Percentiles rank a stretch among this genome's conserved stretches.
Evolutionary conservation across 2,888 invertebrate species (phyloP).

Genomic region (Agrotis segetum): DNA sequence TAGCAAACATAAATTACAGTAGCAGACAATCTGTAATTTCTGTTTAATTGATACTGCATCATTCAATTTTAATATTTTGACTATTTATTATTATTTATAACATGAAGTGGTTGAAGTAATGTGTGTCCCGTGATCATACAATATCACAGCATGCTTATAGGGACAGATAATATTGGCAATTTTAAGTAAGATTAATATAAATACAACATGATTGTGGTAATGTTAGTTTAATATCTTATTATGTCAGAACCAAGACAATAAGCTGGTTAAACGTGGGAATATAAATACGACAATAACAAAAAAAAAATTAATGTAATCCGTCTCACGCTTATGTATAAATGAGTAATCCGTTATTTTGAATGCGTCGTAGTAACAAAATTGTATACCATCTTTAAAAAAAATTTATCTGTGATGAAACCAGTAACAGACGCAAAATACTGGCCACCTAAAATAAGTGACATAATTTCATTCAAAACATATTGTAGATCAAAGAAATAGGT

Average conservation of each 20-base stretch:
- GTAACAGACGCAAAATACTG: background rate
- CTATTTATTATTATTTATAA: constrained; percentile 7
- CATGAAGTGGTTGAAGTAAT: background rate
- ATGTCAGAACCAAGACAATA: constrained; percentile 7
- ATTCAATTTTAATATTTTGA: constrained; percentile 1
- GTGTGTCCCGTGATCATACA: background rate
- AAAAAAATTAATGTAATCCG: background rate
- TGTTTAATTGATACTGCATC: background rate
- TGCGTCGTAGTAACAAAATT: background rate
- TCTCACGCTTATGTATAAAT: constrained; percentile 3
- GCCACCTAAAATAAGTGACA: background rate
- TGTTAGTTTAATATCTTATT: background rate
- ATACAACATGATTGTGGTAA: background rate
- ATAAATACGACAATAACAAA: background rate
- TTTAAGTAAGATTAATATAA: background rate
- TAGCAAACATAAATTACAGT: background rate
- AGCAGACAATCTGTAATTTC: background rate
- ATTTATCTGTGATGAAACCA: background rate
- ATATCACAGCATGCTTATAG: constrained; percentile 7
- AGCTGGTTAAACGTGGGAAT: constrained; percentile 3
- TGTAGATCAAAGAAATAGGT: too few relatives aligned
- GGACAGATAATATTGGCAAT: constrained; percentile 6
- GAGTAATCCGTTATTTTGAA: background rate
- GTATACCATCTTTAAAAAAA: too few relatives aligned
- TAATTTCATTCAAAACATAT: background rate